Evolutionary conservation across 2,113 vertebrate genomes (phyloP), one percentile per base, ranked within the genome.

Genomic region (Grammomys dolichurus): DNA sequence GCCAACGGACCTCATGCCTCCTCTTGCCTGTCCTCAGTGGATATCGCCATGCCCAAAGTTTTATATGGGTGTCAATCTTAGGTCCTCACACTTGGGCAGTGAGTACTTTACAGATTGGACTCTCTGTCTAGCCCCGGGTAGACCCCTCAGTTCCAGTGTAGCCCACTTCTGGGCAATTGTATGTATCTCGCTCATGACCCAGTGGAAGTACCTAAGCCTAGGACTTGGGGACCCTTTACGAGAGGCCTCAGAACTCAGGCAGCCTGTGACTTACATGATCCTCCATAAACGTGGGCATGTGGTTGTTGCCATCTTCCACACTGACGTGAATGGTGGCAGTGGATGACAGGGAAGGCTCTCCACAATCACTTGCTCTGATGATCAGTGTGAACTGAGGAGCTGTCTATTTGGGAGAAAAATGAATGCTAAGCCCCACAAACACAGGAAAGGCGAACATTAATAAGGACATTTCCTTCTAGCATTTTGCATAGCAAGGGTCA

Each of bases 281-380:
- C 1, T 33, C 6, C 28, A 76, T 98, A 90, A 99, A 99, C 1
- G 4, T 94, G 9, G 99, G 99, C 43, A 7, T 40, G 91, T 99
- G 96, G 95, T 94, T 99, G 98, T 99, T 99, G 60, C 63, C 22
- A 60, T 99, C 99, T 9, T 82, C 14, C 65, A 99, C 77, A 0
- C 73, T 54, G 5, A 99, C 22, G 0, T 92, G 97, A 40, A 99
- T 24, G 0, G 93, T 97, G 67, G 98, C 96, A 0, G 96, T 98
- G 54, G 98, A 98, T 28, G 98, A 98, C 40, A 98, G 63, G 0
- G 85, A 0, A 0, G 98, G 98, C 0, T 0, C 76, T 87, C 99
- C 99, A 0, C 88, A 69, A 88, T 99, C 99, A 60, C 33, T 96
- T 0, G 98, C 99, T 93, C 97, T 6, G 84, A 98, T 60, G 7